These are phyloP conservation scores for Drosophila ironensis DNA, from an alignment of 1,140 invertebrate species.

Conservation along the genomic window DNA sequence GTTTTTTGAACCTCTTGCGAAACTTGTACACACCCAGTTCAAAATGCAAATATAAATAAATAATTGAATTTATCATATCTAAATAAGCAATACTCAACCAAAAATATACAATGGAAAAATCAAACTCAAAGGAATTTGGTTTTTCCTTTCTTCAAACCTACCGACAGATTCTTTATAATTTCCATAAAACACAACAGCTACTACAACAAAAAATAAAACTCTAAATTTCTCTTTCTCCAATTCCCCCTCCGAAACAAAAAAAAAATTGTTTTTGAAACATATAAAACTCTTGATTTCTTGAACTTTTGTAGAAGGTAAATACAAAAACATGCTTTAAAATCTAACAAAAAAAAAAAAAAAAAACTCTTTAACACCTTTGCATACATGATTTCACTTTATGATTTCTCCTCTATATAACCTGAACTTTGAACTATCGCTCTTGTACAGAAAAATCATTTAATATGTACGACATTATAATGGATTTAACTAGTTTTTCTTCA, in stretches of 20 bases:
- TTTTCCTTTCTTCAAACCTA: slow-evolving; percentile 33
- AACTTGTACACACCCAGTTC: slow-evolving; percentile 74
- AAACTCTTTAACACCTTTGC: slow-evolving; percentile 63
- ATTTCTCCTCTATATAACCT: slow-evolving; percentile 47
- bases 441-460: slow-evolving; percentile 29
- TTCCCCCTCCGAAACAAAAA: slow-evolving; percentile 54
- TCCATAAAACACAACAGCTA: slow-evolving; percentile 44
- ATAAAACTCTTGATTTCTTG: slow-evolving; percentile 80
- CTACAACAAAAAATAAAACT: slow-evolving; percentile 68
- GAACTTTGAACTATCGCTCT: slow-evolving; percentile 63
- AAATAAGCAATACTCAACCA: slow-evolving; percentile 36
- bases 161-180: slow-evolving; percentile 49
- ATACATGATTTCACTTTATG: slow-evolving; percentile 59
- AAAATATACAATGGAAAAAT: slow-evolving; percentile 17
- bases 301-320: slow-evolving; percentile 82
- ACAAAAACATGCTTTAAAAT: slow-evolving; percentile 65
- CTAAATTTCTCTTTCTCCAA: slow-evolving; percentile 81
- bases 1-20: slow-evolving; percentile 35
- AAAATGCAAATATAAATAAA: slow-evolving; percentile 73
- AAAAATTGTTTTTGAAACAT: slow-evolving; percentile 74
- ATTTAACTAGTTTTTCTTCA: neutral
- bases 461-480: slow-evolving; percentile 12
- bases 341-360: slow-evolving; percentile 44
- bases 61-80: slow-evolving; percentile 27
- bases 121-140: slow-evolving; percentile 16